Evolutionary conservation across 2,113 vertebrate species (phyloP), one percentile per base, ranked within the genome.

Genomic region (Neolamprologus devosi): DNA sequence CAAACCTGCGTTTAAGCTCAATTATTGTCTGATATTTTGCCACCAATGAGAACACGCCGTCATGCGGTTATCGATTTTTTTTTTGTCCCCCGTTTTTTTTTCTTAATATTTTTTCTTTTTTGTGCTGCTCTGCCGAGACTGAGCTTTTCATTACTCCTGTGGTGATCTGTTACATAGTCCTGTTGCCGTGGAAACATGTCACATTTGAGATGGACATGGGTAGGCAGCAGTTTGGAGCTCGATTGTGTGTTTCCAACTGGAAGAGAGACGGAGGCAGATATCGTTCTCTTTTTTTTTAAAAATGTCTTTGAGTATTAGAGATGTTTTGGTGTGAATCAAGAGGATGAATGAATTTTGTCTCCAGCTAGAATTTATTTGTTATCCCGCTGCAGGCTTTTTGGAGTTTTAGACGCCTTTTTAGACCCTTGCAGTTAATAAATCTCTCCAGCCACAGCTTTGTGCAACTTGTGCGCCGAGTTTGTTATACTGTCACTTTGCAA

Each of bases 181-280:
- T 81, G 95, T 95, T 95, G 93, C 93, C 82, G 68, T 95, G 91
- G 95, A 90, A 94, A 95, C 93, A 16, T 89, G 91, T 93, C 93
- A 92, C 92, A 93, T 90, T 92, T 65, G 83, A 92, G 93, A 94
- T 83, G 81, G 91, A 94, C 91, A 82, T 73, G 87, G 89, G 85
- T 55, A 89, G 85, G 92, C 89, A 83, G 90, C 86, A 85, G 87
- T 87, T 89, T 87, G 85, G 81, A 75, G 86, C 87, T 80, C 35
- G 19, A 60, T 88, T 73, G 42, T 60, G 80, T 53, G 60, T 81
- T 70, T 93, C 83, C 73, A 87, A 68, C 83, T 87, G 86, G 84
- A 86, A 85, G 68, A 85, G 16, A 83, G 21, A 57, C 10, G 26
- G 21, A 70, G 75, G 73, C 47, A n/a, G 58, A 17, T 49, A 12